Evolutionary conservation across 2,113 vertebrate species (phyloP).

Genomic region (Eolophus roseicapilla): DNA sequence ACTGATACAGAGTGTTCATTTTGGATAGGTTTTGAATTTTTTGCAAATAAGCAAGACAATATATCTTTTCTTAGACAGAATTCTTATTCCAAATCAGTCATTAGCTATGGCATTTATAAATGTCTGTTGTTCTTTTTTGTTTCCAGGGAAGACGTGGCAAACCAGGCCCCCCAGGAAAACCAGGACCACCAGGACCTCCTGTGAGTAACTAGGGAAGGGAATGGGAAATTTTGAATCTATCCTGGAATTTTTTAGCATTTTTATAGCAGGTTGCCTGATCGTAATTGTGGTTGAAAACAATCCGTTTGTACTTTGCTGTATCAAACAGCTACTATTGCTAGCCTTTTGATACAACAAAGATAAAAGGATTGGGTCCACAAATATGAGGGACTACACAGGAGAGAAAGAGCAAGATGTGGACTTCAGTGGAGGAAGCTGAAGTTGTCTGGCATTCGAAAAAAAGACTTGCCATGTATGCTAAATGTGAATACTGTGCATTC

Average conservation of each 20-base stretch:
- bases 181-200: conserved; percentile 77
- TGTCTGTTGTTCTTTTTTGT: neutral
- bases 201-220: conserved; percentile 63
- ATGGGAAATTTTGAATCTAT: neutral
- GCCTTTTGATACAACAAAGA: neutral
- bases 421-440: conserved; percentile 17
- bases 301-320: neutral
- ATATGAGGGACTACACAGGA: neutral
- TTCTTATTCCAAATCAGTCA: neutral
- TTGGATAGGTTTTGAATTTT: neutral
- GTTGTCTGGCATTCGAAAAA: conserved; percentile 45
- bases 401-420: neutral
- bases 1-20: neutral
- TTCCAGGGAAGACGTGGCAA: conserved; percentile 81
- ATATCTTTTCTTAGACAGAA: neutral
- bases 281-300: neutral
- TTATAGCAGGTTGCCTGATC: neutral
- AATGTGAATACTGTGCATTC: conserved; percentile 59
- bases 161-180: conserved; percentile 76
- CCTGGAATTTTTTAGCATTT: neutral
- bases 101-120: neutral
- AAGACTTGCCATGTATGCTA: conserved; percentile 39
- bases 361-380: neutral
- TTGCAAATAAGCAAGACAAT: neutral
- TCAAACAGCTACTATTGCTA: neutral